A percentile compares a stretch with the other conserved stretches of the same genome.
Conservation (phyloP, 2,888 invertebrate species). For the Encarsia formosa region DNA sequence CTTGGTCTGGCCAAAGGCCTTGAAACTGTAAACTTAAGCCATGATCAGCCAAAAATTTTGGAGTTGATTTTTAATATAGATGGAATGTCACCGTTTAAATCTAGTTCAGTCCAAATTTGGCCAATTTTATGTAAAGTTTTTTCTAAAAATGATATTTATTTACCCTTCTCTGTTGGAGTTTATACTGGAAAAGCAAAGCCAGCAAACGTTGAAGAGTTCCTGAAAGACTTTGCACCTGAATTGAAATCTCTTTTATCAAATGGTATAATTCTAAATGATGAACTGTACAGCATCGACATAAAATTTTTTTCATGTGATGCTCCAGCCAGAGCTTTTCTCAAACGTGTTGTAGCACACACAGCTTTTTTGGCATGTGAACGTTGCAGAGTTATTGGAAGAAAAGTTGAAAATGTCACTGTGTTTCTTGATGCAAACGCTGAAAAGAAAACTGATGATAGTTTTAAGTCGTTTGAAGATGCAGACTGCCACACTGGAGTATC, state of each 20-base stretch:
- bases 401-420: not conserved
- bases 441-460: not conserved
- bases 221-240: not conserved
- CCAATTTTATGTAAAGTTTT: not conserved
- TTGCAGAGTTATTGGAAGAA: not conserved
- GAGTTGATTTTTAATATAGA: slow-evolving; percentile 12
- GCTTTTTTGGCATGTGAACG: not conserved
- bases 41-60: not conserved
- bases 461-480: not conserved
- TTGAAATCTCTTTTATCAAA: not conserved
- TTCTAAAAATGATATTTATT: not conserved
- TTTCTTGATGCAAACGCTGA: not conserved
- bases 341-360: not conserved
- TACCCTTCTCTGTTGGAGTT: not conserved
- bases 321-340: not conserved
- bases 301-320: not conserved
- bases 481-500: not conserved
- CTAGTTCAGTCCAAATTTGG: not conserved
- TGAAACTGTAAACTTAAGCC: not conserved
- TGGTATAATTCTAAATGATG: not conserved
- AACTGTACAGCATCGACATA: not conserved
- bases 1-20: not conserved
- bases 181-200: not conserved
- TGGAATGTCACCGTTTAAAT: not conserved
- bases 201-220: not conserved